These are phyloP conservation scores for Dromius quadrimaculatus DNA, from an alignment of 2,888 invertebrate genomes.

Conservation along the genomic window DNA sequence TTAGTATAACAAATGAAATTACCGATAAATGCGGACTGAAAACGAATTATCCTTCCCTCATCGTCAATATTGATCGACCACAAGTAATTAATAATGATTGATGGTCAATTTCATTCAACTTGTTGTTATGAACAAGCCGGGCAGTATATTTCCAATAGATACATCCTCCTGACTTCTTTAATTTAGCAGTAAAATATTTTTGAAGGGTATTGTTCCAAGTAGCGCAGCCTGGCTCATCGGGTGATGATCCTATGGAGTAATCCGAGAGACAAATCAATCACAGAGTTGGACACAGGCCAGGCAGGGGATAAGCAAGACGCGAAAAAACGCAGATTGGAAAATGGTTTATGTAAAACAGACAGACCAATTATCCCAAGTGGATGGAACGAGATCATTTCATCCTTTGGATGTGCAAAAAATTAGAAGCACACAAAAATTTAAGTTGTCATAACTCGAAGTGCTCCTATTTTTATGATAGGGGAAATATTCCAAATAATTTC, in stretches of 20 bases:
- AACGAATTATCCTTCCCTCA: slow-evolving; percentile 35
- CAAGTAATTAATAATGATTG: slow-evolving; percentile 45
- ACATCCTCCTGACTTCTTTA: not conserved
- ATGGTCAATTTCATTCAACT: slow-evolving; percentile 25
- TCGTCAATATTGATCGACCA: slow-evolving; percentile 43
- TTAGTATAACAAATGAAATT: slow-evolving; percentile 41
- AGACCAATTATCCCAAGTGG: slow-evolving; percentile 29
- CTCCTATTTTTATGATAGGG: too few relatives aligned
- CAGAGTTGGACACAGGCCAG: slow-evolving; percentile 44
- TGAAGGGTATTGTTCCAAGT: not conserved
- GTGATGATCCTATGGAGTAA: slow-evolving; percentile 28
- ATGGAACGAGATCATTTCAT: slow-evolving; percentile 6
- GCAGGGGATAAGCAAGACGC: slow-evolving; percentile 32
- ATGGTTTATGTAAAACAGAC: slow-evolving; percentile 49
- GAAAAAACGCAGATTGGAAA: slow-evolving; percentile 47
- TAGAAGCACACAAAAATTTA: too few relatives aligned
- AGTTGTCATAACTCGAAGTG: too few relatives aligned
- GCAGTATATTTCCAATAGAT: not conserved
- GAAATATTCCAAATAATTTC: too few relatives aligned
- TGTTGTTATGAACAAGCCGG: not conserved
- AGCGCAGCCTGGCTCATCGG: not conserved
- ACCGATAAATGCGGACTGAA: slow-evolving; percentile 20
- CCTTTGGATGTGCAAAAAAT: too few relatives aligned
- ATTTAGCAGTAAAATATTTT: too few relatives aligned
- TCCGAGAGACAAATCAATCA: slow-evolving; percentile 40